Base-by-base conservation (phyloP, 2,888 invertebrate species). In the Julus scanicus region DNA sequence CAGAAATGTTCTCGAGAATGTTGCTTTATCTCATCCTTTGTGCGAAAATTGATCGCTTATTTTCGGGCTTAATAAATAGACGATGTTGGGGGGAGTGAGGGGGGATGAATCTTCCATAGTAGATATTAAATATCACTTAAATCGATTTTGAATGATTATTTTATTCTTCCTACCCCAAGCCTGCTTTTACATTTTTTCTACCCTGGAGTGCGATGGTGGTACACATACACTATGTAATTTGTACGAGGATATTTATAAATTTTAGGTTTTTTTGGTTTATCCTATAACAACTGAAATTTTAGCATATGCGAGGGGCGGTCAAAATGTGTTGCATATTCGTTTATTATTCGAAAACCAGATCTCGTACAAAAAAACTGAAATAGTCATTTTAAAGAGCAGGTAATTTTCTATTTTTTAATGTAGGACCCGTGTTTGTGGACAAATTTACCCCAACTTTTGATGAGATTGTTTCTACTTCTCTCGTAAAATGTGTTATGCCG, bases 61-160 rank as follows among this genome's bases (percentile, higher is more conserved):
- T n/a, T n/a, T 63, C 63, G n/a, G 5, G 63, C 63, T n/a, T n/a
- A 17, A n/a, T n/a, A 63, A n/a, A 63, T 63, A n/a, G 63, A 63
- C 63, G 63, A 53, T 29, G 29, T 29, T 29, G 29, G 29, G 0
- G 29, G 29, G 29, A 29, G 29, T 29, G 29, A 1, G 44, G 8
- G 53, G n/a, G n/a, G n/a, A 63, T 3, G n/a, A 63, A 63, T n/a
- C 17, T 17, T 53, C 15, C 29, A 29, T 29, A 29, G 53, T 53
- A 29, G 63, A 63, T 63, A 63, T 63, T 63, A 63, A 63, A 63
- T 63, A 63, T 63, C 63, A 63, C 63, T 63, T 63, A n/a, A 63
- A 63, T 63, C 63, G 63, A 63, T 63, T 63, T 63, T n/a, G 63
- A 63, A 63, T n/a, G 63, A 63, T 63, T 44, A 44, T 44, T 63